Evolutionary conservation across 2,797 vertebrate genomes (phyloP).

Genomic region (Bovichtus variegatus): DNA sequence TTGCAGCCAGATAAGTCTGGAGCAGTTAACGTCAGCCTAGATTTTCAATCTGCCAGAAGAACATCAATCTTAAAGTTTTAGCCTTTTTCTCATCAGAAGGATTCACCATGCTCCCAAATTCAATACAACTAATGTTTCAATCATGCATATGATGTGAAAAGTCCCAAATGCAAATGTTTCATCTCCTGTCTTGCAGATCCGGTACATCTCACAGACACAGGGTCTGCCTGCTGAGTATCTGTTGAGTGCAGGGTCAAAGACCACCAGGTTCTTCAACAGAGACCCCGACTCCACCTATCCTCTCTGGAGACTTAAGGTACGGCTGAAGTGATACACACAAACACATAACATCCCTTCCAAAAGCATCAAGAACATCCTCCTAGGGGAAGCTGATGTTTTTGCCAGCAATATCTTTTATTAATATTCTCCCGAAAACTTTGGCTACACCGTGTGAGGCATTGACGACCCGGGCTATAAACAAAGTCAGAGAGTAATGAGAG

Average conservation of each 20-base stretch:
- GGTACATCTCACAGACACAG: conserved; percentile 99
- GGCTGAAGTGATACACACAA: conserved; percentile 13
- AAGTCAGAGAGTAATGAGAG: conserved; percentile 60
- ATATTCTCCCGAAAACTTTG: conserved; percentile 26
- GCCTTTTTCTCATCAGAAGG: neutral
- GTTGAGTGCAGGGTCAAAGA: conserved; percentile 98
- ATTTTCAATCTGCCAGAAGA: conserved; percentile 38
- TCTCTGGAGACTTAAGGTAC: conserved; percentile 98
- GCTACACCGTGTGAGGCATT: conserved; percentile 24
- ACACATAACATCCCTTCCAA: neutral
- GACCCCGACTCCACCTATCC: conserved; percentile 97
- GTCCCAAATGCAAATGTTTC: conserved; percentile 18
- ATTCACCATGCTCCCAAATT: neutral
- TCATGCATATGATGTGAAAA: conserved; percentile 32
- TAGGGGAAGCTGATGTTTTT: conserved; percentile 13
- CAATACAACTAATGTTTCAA: conserved; percentile 16
- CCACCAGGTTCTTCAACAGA: conserved; percentile 99
- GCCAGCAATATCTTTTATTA: conserved; percentile 4
- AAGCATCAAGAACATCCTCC: neutral
- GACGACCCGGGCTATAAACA: conserved; percentile 42
- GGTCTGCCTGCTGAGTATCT: conserved; percentile 98
- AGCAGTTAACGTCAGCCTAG: conserved; percentile 35
- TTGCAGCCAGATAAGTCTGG: conserved; percentile 22
- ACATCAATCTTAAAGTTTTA: conserved; percentile 32
- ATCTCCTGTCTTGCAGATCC: conserved; percentile 89